phyloP scores from a whole-genome alignment of 1,140 invertebrate genomes.

The Mamestra configurata region DNA sequence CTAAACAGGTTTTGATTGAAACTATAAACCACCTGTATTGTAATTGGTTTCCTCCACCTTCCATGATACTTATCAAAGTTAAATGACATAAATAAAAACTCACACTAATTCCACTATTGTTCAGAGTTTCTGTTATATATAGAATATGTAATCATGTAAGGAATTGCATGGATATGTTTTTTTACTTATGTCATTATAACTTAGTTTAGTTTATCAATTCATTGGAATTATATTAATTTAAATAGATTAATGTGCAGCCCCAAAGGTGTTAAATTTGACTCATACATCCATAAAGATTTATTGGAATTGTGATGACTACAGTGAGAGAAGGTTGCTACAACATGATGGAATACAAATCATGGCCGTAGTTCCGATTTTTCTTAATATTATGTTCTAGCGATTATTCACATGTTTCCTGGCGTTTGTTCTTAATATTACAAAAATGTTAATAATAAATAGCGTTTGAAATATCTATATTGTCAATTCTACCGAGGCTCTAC shows the following conservation, averaged over 20 bases:
- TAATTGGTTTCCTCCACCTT: neutral
- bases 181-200: conserved; percentile 25
- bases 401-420: conserved; percentile 67
- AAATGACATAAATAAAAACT: conserved; percentile 16
- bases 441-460: conserved; percentile 69
- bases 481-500: conserved; percentile 71
- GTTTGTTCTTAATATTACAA: conserved; percentile 65
- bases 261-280: neutral
- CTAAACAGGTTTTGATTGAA: conserved; percentile 19
- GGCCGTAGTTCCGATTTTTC: conserved; percentile 21
- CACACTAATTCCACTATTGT: neutral
- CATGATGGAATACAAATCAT: conserved; percentile 13
- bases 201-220: neutral
- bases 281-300: neutral
- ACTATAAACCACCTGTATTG: conserved; percentile 6
- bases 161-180: conserved; percentile 1
- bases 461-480: conserved; percentile 75
- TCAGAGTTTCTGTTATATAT: too few relatives aligned
- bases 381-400: conserved; percentile 60
- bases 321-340: neutral
- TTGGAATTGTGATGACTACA: conserved; percentile 26
- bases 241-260: neutral
- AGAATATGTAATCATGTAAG: neutral
- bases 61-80: neutral
- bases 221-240: neutral